Conservation (phyloP, 53 echinoderm and acorn worm genomes). For the Holothuria scabra region DNA sequence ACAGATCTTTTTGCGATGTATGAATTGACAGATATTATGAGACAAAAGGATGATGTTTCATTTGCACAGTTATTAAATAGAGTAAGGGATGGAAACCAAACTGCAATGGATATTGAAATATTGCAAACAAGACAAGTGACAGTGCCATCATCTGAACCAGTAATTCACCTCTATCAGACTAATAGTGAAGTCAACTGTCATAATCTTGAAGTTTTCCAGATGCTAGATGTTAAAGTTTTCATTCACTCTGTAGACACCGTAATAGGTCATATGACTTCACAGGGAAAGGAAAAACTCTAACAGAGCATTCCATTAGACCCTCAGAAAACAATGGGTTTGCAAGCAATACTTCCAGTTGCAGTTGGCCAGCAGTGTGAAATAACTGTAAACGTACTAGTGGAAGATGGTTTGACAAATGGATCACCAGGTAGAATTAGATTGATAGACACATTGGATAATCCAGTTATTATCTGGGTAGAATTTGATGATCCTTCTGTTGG, state of each 20-base stretch:
- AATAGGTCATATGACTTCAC: too few species aligned
- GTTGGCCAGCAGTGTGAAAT: conserved; percentile 3
- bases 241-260: not conserved
- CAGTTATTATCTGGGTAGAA: too few species aligned
- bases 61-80: conserved; percentile 29
- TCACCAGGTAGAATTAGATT: conserved; percentile 25
- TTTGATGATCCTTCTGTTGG: too few species aligned
- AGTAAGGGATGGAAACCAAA: conserved; percentile 28
- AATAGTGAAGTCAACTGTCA: conserved; percentile 8
- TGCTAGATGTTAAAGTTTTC: not conserved
- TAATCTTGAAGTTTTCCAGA: not conserved
- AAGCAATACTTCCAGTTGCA: not conserved
- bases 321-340: conserved; percentile 1
- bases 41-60: conserved; percentile 29
- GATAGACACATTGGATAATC: too few species aligned
- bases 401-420: conserved; percentile 47
- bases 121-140: conserved; percentile 16
- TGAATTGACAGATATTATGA: conserved; percentile 34
- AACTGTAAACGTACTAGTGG: conserved; percentile 21
- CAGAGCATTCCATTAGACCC: not conserved
- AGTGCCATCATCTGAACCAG: not conserved
- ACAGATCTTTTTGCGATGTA: not conserved
- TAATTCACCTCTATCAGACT: not conserved
- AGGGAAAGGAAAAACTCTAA: not conserved
- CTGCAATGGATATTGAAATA: not conserved